A percentile compares a stretch with the other conserved stretches of the same genome.
phyloP scores from a whole-genome alignment of 2,797 vertebrate species.

The Clarias fuscus region DNA sequence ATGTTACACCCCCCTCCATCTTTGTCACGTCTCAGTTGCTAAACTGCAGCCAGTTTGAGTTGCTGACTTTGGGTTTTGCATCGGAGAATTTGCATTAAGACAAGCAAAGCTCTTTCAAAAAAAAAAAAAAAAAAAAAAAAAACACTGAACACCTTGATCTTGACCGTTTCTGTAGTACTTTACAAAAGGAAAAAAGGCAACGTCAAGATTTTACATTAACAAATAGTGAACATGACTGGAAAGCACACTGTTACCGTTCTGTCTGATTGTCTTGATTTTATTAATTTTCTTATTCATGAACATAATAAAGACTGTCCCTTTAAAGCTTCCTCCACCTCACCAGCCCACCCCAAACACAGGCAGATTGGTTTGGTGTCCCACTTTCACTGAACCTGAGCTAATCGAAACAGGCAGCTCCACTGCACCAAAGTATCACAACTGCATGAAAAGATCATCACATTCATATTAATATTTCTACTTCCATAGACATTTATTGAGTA shows the following conservation, averaged over 20 bases:
- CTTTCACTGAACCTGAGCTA: neutral
- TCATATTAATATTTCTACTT: neutral
- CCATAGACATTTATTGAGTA: neutral
- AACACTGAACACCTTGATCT: neutral
- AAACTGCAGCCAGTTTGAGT: neutral
- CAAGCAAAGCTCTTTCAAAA: constrained; percentile 53
- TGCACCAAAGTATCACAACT: neutral
- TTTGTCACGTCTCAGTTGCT: neutral
- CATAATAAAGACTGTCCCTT: neutral
- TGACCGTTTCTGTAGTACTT: neutral
- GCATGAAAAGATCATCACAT: neutral
- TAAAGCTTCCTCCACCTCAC: neutral
- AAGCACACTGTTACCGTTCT: neutral
- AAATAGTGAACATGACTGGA: neutral
- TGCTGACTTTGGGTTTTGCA: constrained; percentile 35
- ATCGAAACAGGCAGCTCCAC: neutral
- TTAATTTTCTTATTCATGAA: neutral
- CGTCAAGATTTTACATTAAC: neutral
- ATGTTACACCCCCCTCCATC: constrained; percentile 52
- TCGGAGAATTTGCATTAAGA: constrained; percentile 58
- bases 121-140: neutral
- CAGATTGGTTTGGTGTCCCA: neutral
- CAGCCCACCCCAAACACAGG: neutral
- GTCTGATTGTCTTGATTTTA: neutral
- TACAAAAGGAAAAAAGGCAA: neutral